phyloP scores from a whole-genome alignment of 2,888 invertebrate species.

The Pollenia griseotomentosa region DNA sequence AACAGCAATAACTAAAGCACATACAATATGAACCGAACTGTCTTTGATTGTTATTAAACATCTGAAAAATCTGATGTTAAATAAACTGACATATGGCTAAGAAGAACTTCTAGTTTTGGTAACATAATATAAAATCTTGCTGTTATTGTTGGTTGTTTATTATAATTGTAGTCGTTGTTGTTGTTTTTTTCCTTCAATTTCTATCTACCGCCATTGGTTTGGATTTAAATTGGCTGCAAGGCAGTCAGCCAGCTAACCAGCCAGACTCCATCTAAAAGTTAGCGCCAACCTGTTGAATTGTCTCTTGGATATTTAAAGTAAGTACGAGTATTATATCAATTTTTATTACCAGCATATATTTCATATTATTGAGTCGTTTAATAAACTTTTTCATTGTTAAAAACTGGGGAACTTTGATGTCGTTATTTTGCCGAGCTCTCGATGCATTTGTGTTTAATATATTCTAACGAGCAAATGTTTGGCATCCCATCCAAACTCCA shows the following conservation, averaged over 20 bases:
- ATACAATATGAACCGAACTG: constrained; percentile 48
- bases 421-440: background rate
- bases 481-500: background rate
- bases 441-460: background rate
- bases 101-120: constrained; percentile 70
- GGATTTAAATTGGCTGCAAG: constrained; percentile 11
- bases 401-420: constrained; percentile 51
- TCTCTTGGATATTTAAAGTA: constrained; percentile 75
- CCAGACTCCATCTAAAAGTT: constrained; percentile 25
- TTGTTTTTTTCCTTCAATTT: constrained; percentile 58
- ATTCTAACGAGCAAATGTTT: constrained; percentile 20
- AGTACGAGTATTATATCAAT: constrained; percentile 79
- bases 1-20: background rate
- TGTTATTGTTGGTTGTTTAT: constrained; percentile 39
- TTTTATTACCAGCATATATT: constrained; percentile 82
- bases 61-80: constrained; percentile 70
- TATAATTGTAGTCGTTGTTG: constrained; percentile 37
- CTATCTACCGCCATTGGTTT: constrained; percentile 71
- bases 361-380: constrained; percentile 83
- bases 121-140: constrained; percentile 64
- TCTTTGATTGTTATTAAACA: constrained; percentile 69
- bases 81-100: constrained; percentile 70
- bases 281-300: constrained; percentile 71
- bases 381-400: constrained; percentile 70
- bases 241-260: constrained; percentile 59